Percentiles rank a stretch among this genome's conserved stretches.
phyloP scores from a whole-genome alignment of 2,888 invertebrate species.

The Electrophaes corylata region DNA sequence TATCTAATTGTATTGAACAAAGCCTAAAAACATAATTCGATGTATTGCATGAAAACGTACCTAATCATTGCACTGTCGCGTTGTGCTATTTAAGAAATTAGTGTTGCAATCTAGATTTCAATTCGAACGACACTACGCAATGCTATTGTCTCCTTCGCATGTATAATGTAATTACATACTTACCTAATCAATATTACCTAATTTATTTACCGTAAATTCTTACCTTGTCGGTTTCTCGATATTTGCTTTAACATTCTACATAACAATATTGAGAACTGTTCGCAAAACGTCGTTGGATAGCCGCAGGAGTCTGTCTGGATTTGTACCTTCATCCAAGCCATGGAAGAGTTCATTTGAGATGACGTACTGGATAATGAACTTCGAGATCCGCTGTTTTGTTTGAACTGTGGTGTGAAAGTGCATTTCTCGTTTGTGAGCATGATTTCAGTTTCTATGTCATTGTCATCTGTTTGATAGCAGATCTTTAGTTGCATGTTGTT shows the following conservation, averaged over 20 bases:
- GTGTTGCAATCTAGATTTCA: conserved; percentile 7
- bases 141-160: conserved; percentile 21
- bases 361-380: conserved; percentile 68
- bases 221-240: conserved; percentile 83
- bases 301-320: conserved; percentile 67
- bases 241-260: conserved; percentile 85
- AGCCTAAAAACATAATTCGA: too few species aligned
- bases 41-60: background rate
- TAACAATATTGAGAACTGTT: conserved; percentile 85
- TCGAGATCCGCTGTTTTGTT: conserved; percentile 60
- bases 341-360: conserved; percentile 69
- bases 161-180: conserved; percentile 17
- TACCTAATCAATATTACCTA: conserved; percentile 3
- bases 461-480: conserved; percentile 67
- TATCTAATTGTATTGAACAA: background rate
- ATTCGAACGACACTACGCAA: conserved; percentile 11
- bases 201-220: conserved; percentile 24
- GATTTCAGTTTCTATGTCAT: conserved; percentile 67
- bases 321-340: conserved; percentile 83
- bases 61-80: background rate
- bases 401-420: conserved; percentile 67
- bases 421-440: conserved; percentile 70
- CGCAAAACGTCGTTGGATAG: conserved; percentile 80
- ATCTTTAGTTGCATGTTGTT: conserved; percentile 69
- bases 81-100: conserved; percentile 4